Base-by-base conservation (phyloP, 1,140 invertebrate species). In the Venturia canescens region DNA sequence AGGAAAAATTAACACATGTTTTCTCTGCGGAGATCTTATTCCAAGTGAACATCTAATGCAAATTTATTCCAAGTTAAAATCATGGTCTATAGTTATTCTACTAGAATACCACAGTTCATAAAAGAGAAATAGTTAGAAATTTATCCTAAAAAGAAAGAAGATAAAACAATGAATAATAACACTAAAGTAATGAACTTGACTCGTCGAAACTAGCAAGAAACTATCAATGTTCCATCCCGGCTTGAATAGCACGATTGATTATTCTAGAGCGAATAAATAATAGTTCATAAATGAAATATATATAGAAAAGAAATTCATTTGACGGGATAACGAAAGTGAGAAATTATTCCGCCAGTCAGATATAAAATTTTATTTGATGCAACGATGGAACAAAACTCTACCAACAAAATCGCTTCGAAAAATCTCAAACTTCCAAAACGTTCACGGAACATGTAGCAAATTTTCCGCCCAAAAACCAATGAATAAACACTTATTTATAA, bases 191-290 rank as follows among this genome's bases (percentile, higher is more conserved):
- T 44, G 7, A 44, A 44, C 7, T 44, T 44, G 13, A 44, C 38
- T 44, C 48, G n/a, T 72, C 2, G 50, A 44, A 70, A 72, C 18
- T 72, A 72, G 70, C 7, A 44, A 44, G 50, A 72, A 72, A 72
- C 70, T 72, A 72, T 72, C 38, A 72, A 72, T 72, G 70, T 72
- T 72, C 70, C 70, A 72, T 72, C 70, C 70, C 34, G 70, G 70
- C 70, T 72, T 72, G 38, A 72, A 44, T 72, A 72, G 70, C 70
- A 23, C 70, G 48, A 29, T 48, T 48, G n/a, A n/a, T n/a, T 26
- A 44, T 67, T 48, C 5, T 26, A 72, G 27, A 72, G 48, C 23
- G 26, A 50, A 72, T 44, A 44, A 72, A 72, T 26, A 72, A 48
- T 48, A 44, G 7, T 44, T 9, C 3, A 34, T 4, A 34, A 4